These are phyloP conservation scores for Bombus affinis DNA, from an alignment of 1,140 invertebrate genomes.

Conservation along the genomic window DNA sequence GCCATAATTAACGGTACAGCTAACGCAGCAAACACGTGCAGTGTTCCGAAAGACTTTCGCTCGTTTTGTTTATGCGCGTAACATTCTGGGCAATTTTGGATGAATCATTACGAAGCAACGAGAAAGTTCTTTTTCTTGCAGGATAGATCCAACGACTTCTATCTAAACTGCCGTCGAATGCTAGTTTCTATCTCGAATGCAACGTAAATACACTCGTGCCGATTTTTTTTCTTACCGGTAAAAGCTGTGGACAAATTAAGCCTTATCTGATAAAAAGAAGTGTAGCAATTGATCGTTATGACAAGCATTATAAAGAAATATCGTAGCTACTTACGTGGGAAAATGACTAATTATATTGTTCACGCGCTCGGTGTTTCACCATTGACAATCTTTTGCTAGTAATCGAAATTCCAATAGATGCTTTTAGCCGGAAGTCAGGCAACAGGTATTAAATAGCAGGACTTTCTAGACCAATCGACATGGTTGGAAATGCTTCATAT, in stretches of 20 bases:
- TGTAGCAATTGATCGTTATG: not conserved
- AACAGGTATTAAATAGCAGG: constrained; percentile 42
- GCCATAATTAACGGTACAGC: not conserved
- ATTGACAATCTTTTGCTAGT: constrained; percentile 7
- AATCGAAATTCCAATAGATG: constrained; percentile 34
- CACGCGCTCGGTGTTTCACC: not conserved
- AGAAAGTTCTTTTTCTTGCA: not conserved
- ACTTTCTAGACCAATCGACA: constrained; percentile 18
- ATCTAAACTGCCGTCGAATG: not conserved
- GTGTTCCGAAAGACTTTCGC: not conserved
- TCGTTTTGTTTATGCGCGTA: not conserved
- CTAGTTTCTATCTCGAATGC: not conserved
- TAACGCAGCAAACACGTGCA: not conserved
- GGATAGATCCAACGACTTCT: not conserved
- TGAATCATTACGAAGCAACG: constrained; percentile 5
- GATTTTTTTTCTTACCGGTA: not conserved
- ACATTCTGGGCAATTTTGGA: constrained; percentile 5
- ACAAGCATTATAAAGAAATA: constrained; percentile 17
- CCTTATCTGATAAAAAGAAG: not conserved
- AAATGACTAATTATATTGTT: constrained; percentile 40
- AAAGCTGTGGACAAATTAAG: not conserved
- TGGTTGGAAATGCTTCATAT: constrained; percentile 2
- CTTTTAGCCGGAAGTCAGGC: constrained; percentile 43
- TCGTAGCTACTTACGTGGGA: not conserved
- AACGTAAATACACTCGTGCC: not conserved